These are phyloP conservation scores for Lutraria lutraria DNA, from an alignment of 2,888 invertebrate species.

Conservation along the genomic window DNA sequence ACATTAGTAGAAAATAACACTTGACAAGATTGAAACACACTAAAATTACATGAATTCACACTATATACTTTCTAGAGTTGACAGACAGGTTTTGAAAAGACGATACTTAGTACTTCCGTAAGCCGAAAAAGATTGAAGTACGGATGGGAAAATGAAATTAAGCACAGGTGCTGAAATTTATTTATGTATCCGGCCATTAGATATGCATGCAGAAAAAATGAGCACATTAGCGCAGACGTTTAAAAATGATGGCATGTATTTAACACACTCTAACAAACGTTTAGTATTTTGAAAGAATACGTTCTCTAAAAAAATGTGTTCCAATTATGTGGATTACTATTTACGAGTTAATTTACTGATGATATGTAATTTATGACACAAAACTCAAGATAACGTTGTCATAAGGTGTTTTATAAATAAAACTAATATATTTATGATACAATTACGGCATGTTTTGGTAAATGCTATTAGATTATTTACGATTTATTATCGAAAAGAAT, in stretches of 20 bases:
- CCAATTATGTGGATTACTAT: background rate
- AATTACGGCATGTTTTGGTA: no score
- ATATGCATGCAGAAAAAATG: slow-evolving; percentile 14
- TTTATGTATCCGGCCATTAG: slow-evolving; percentile 47
- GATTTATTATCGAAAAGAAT: no score
- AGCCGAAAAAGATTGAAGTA: slow-evolving; percentile 41
- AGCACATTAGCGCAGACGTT: slow-evolving; percentile 11
- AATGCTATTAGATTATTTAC: no score
- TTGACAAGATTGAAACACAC: slow-evolving; percentile 26
- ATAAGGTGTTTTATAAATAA: no score
- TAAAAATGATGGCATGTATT: slow-evolving; percentile 10
- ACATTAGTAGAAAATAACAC: slow-evolving; percentile 36
- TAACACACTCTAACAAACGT: background rate
- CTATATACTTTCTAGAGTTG: slow-evolving; percentile 40
- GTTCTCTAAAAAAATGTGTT: background rate
- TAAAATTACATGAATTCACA: slow-evolving; percentile 51
- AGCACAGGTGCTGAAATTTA: slow-evolving; percentile 43
- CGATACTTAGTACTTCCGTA: slow-evolving; percentile 35
- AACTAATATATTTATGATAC: no score
- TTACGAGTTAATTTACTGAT: background rate
- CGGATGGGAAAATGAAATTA: slow-evolving; percentile 1
- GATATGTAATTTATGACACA: no score
- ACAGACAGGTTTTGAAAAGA: slow-evolving; percentile 35
- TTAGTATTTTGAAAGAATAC: background rate
- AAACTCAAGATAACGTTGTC: no score